Percentiles rank a stretch among this genome's conserved stretches.
Evolutionary conservation across 2,113 vertebrate species (phyloP).

Genomic region (Corythoichthys intestinalis): DNA sequence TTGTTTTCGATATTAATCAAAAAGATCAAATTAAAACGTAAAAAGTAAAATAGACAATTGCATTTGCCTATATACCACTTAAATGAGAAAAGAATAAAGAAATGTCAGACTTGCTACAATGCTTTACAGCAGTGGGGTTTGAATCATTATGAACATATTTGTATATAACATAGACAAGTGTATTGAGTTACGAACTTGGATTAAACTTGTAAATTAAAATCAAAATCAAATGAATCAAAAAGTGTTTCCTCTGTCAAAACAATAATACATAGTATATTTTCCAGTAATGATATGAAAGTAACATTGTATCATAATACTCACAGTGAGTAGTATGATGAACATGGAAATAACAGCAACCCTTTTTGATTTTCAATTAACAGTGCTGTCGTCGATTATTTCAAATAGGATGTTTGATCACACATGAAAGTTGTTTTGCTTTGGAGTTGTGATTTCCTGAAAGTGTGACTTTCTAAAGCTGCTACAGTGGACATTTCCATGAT

Average conservation of each 20-base stretch:
- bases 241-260: conserved; percentile 6
- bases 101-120: no score
- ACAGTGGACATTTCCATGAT: conserved; percentile 30
- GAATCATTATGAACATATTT: neutral
- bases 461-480: conserved; percentile 3
- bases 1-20: no score
- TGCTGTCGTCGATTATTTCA: conserved; percentile 40
- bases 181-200: neutral
- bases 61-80: no score
- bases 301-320: conserved; percentile 45
- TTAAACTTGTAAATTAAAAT: neutral
- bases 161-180: neutral
- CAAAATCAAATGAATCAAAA: no score
- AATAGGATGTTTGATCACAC: conserved; percentile 42
- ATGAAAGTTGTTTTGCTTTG: conserved; percentile 20
- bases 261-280: conserved; percentile 55
- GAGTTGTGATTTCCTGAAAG: conserved; percentile 20
- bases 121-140: neutral
- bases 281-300: conserved; percentile 37
- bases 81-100: no score
- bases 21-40: no score
- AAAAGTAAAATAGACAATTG: no score
- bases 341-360: conserved; percentile 14
- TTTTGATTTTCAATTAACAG: conserved; percentile 41
- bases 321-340: conserved; percentile 8